phyloP scores from a whole-genome alignment of 2,113 vertebrate species.

The Oreotrochilus melanogaster region DNA sequence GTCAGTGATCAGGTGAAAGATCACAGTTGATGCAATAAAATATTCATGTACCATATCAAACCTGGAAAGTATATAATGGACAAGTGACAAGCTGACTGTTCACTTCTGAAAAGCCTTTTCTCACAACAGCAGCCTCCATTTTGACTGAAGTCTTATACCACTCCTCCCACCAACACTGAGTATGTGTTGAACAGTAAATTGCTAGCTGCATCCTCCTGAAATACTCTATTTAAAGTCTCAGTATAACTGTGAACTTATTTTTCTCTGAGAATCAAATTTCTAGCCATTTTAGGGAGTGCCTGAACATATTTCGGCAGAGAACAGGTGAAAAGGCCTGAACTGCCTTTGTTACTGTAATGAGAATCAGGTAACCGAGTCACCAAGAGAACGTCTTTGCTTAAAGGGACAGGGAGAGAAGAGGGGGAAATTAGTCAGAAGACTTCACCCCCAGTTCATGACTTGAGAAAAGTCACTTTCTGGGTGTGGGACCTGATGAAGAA shows the following conservation, averaged over 20 bases:
- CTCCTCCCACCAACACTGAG: constrained; percentile 33
- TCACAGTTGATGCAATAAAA: not conserved
- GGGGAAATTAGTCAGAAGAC: not conserved
- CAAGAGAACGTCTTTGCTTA: not conserved
- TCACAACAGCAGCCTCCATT: not conserved
- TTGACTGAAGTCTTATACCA: constrained; percentile 16
- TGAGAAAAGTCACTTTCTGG: not conserved
- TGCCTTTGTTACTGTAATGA: not conserved
- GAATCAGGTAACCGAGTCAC: not conserved
- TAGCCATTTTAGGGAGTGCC: not conserved
- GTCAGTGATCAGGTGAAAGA: not conserved
- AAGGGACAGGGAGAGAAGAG: not conserved
- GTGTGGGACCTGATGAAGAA: not conserved
- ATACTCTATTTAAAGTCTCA: constrained; percentile 7
- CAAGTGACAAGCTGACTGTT: constrained; percentile 3
- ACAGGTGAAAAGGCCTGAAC: not conserved
- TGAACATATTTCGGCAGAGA: not conserved
- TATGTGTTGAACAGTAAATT: not conserved
- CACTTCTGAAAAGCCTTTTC: not conserved
- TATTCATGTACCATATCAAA: not conserved
- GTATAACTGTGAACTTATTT: not conserved
- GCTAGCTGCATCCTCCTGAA: not conserved
- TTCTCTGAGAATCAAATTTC: not conserved
- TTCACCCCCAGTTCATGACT: not conserved
- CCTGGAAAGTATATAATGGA: not conserved